Conservation (phyloP, 2,113 vertebrate genomes). For the Pelvicachromis taeniatus region DNA sequence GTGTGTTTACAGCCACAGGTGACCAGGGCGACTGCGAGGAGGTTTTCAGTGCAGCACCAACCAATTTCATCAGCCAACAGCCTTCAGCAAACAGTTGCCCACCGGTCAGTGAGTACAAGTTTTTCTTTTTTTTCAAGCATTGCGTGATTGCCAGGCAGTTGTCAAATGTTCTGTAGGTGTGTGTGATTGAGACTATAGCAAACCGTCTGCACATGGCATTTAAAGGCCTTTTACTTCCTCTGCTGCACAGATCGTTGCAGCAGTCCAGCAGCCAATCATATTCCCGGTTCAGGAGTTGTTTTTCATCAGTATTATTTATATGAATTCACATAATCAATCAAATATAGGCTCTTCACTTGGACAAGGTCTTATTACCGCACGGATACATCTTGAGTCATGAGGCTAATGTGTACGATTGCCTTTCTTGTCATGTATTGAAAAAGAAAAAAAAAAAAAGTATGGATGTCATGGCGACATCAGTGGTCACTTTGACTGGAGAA, state of each 20-base stretch:
- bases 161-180: not conserved
- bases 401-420: not conserved
- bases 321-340: not conserved
- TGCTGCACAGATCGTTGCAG: not conserved
- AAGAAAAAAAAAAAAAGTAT: rapidly evolving
- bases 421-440: not conserved
- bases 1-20: not conserved
- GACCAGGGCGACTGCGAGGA: not conserved
- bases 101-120: not conserved
- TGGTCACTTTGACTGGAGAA: not conserved
- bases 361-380: not conserved
- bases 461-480: not conserved
- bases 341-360: not conserved
- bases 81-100: not conserved
- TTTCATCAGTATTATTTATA: not conserved
- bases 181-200: not conserved
- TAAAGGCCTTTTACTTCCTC: not conserved
- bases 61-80: not conserved
- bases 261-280: not conserved
- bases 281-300: not conserved
- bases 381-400: not conserved
- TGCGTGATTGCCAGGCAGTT: not conserved
- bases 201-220: not conserved
- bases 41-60: not conserved
- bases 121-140: not conserved